These are phyloP conservation scores for Tupaia tana DNA, from an alignment of 2,113 vertebrate genomes.

Conservation along the genomic window DNA sequence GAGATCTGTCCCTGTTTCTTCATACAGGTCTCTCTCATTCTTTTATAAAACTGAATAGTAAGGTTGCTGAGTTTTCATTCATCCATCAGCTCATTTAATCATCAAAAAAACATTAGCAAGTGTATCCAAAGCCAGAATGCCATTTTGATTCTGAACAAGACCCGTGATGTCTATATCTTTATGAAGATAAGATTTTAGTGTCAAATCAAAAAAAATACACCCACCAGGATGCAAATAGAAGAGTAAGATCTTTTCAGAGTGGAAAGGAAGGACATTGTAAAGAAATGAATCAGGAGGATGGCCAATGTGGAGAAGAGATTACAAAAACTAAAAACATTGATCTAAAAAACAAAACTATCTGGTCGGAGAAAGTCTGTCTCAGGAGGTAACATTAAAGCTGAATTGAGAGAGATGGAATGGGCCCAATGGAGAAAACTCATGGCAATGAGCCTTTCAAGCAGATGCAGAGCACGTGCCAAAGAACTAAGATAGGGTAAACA, in stretches of 20 bases:
- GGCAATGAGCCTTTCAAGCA: neutral
- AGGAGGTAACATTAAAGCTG: neutral
- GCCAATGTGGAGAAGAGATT: neutral
- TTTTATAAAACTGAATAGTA: neutral
- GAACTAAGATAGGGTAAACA: neutral
- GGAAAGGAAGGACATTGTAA: neutral
- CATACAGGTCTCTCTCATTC: neutral
- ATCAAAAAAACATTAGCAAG: constrained; percentile 4
- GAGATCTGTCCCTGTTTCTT: neutral
- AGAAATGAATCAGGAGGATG: neutral
- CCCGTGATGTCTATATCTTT: neutral
- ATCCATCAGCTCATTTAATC: neutral
- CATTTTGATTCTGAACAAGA: neutral
- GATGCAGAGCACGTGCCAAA: no score
- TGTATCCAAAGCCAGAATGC: neutral
- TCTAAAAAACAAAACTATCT: neutral
- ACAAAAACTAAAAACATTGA: neutral
- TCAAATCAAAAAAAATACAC: constrained; percentile 8
- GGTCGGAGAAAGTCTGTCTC: neutral
- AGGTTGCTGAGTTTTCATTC: neutral
- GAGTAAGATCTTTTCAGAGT: neutral
- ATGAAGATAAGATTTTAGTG: neutral
- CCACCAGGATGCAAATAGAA: neutral
- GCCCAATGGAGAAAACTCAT: neutral
- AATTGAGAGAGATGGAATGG: neutral